Evolutionary conservation across 2,888 invertebrate species (phyloP).

Genomic region (Tribolium freemani): DNA sequence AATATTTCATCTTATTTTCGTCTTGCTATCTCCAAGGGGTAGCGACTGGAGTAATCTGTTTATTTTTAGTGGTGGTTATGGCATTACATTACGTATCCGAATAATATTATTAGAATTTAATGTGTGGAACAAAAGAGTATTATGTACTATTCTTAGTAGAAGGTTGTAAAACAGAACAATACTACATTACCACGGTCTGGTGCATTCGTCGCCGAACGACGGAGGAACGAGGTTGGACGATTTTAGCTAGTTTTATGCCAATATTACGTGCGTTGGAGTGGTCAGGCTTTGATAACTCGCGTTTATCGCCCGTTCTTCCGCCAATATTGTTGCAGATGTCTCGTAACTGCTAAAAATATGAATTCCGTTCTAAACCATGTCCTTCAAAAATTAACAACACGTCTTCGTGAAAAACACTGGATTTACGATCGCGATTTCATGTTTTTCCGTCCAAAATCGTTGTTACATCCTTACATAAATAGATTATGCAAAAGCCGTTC

Average conservation of each 20-base stretch:
- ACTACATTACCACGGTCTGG: constrained; percentile 57
- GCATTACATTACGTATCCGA: not conserved
- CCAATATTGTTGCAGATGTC: constrained; percentile 15
- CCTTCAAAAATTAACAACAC: not conserved
- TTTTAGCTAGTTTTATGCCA: constrained; percentile 41
- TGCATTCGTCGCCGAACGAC: constrained; percentile 40
- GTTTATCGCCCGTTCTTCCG: constrained; percentile 43
- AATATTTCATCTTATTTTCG: constrained; percentile 17
- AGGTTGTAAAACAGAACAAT: constrained; percentile 57
- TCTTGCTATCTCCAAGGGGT: not conserved
- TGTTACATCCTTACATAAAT: constrained; percentile 25
- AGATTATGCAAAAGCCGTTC: constrained; percentile 43
- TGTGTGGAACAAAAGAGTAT: constrained; percentile 53
- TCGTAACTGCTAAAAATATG: not conserved
- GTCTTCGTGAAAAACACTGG: not conserved
- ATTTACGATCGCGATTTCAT: not conserved
- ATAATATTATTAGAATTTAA: constrained; percentile 49
- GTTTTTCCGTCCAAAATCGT: not conserved
- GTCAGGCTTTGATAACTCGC: constrained; percentile 51
- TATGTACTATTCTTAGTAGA: constrained; percentile 48
- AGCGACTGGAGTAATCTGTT: constrained; percentile 1
- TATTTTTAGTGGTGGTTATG: constrained; percentile 26
- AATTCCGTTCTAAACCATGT: not conserved
- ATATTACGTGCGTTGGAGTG: constrained; percentile 50
- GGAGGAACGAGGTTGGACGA: constrained; percentile 9